Base-by-base conservation (phyloP, 2,113 vertebrate species). In the Mus pahari region DNA sequence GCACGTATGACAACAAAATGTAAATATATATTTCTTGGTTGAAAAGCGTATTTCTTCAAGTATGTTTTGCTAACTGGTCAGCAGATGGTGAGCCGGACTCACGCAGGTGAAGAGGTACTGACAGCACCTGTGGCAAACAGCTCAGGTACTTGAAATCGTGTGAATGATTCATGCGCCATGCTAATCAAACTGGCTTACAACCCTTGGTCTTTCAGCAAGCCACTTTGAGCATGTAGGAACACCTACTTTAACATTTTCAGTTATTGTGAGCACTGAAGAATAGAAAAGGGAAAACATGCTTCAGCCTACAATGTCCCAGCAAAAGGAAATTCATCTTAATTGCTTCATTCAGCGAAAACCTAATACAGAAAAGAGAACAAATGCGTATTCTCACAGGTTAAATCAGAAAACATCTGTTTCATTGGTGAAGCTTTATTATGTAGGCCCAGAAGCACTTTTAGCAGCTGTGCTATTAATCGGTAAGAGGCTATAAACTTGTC, bases 321-420 rank as follows among this genome's bases (percentile, higher is more conserved):
- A 87, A 86, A 84, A 79, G n/a, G 39, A 58, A 79, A 82, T 48
- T 39, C 28, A 13, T 64, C 31, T 31, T 94, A 95, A 91, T 84
- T 95, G 75, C 71, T 86, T 74, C 50, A 82, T 94, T 90, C 74
- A n/a, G 45, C 66, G 71, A 92, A 90, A 84, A 94, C 36, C 70
- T 75, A 83, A 79, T 86, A 74, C 71, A 58, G 39, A 93, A 64
- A 86, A 22, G 58, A 50, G 78, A 96, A 86, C 48, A 92, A 89
- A 94, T 87, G 94, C 33, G 36, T 89, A 89, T 58, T 90, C 84
- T 96, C 84, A 19, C 75, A 92, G 70, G 78, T 94, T 95, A 96
- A 90, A 95, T 96, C 1, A 31, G 96, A 94, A 88, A 79, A 58
- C 64, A 86, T 39, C 94, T 94, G 73, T 53, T 96, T 45, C 45